Evolutionary conservation across 2,113 vertebrate species (phyloP), one percentile per base, ranked within the genome.

Genomic region (Aviceda subcristata): DNA sequence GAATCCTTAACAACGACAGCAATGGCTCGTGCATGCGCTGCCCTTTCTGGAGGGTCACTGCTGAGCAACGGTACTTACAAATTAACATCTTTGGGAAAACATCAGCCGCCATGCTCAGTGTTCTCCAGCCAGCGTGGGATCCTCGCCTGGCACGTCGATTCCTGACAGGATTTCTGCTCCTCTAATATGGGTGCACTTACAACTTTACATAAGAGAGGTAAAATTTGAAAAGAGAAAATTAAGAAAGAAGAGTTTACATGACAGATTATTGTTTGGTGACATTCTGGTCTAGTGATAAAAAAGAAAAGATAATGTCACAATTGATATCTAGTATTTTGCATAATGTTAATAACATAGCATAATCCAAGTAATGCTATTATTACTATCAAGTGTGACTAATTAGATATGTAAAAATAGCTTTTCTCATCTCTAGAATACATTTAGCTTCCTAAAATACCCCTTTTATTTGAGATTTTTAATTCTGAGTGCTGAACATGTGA

Each of bases 311-410:
- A 53, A 69, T 51, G 59, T 72, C 76, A 74, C 80, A 80, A 94
- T 39, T 4, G 9, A 38, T 92, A 92, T 51, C 56, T 92, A 59
- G 43, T 95, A 69, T 87, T 97, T 96, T 96, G 62, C 62, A 91
- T 94, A 92, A 75, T 94, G 79, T 57, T 93, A 97, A 96, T 95
- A 95, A 86, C 59, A 84, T 55, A 96, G 62, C 26, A 84, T 90
- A 91, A 88, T 56, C 55, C 90, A 84, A 91, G 66, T 84, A 89
- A 72, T 84, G 72, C 19, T 82, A 69, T 96, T 92, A 90, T 87
- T 96, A 63, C 69, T 94, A 86, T 63, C 51, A 94, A 94, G 34
- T n/a, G 36, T 95, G 93, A 91, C 57, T 98, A 97, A 97, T 97
- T 96, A 96, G 74, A 94, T 71, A 90, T 1, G 8, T 81, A 92